Evolutionary conservation across 2,797 vertebrate genomes (phyloP).

Genomic region (Chaenodraco wilsoni): DNA sequence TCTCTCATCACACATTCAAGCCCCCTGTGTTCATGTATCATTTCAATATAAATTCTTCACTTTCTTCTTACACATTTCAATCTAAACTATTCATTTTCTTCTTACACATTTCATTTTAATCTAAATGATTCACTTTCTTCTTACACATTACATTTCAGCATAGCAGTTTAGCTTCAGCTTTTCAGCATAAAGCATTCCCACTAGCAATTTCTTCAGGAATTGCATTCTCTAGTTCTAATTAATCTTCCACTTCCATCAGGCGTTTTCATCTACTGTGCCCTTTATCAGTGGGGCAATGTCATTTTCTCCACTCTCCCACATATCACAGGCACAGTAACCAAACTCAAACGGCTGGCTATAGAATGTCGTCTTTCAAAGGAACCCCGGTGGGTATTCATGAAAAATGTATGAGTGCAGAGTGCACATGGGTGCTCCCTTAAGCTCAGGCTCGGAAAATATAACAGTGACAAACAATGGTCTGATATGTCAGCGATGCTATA

Average conservation of each 20-base stretch:
- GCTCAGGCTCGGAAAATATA: slow-evolving; percentile 71
- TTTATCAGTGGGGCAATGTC: slow-evolving; percentile 65
- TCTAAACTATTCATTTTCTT: no score
- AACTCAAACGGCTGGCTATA: slow-evolving; percentile 64
- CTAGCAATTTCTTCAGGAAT: no score
- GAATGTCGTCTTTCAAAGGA: slow-evolving; percentile 67
- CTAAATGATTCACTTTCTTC: no score
- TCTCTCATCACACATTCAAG: no score
- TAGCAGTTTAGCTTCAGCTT: no score
- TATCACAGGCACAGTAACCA: slow-evolving; percentile 64
- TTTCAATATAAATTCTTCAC: no score
- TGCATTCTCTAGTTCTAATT: slow-evolving; percentile 50
- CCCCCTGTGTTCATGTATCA: no score
- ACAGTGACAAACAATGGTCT: slow-evolving; percentile 78
- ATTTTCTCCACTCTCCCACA: slow-evolving; percentile 64
- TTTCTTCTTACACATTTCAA: no score
- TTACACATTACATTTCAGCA: no score
- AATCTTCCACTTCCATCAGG: slow-evolving; percentile 47
- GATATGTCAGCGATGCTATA: slow-evolving; percentile 60
- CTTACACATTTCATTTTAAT: no score
- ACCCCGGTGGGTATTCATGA: slow-evolving; percentile 77
- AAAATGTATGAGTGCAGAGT: slow-evolving; percentile 82
- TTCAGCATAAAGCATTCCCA: no score
- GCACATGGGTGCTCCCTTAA: slow-evolving; percentile 73
- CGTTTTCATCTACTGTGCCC: slow-evolving; percentile 62